Percentiles rank a stretch among this genome's conserved stretches.
Evolutionary conservation across 2,797 vertebrate species (phyloP).

Genomic region (Lagorchestes hirsutus): DNA sequence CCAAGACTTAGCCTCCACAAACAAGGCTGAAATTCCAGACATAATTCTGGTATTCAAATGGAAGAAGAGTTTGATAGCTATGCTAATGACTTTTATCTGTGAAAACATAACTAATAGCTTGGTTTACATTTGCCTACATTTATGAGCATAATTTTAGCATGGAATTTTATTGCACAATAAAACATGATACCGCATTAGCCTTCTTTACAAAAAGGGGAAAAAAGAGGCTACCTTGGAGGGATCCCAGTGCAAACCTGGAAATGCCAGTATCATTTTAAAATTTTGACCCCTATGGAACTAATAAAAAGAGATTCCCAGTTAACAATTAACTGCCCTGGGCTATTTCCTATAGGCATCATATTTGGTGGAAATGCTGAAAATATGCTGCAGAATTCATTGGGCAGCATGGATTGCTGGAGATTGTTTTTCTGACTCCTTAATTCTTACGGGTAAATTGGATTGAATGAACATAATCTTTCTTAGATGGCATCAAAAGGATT

Average conservation of each 20-base stretch:
- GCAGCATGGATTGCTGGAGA: conserved; percentile 77
- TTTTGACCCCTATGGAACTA: conserved; percentile 84
- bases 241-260: conserved; percentile 88
- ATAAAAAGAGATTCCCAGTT: conserved; percentile 77
- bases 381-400: conserved; percentile 78
- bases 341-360: conserved; percentile 81
- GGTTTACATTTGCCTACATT: conserved; percentile 91
- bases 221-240: conserved; percentile 86
- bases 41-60: conserved; percentile 90
- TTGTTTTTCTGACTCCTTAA: conserved; percentile 75
- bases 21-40: conserved; percentile 85
- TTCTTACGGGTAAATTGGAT: conserved; percentile 81
- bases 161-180: conserved; percentile 92
- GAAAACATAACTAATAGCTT: conserved; percentile 92
- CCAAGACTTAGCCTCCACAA: conserved; percentile 82
- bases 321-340: conserved; percentile 82
- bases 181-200: conserved; percentile 90
- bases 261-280: conserved; percentile 84
- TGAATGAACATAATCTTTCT: conserved; percentile 75
- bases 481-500: conserved; percentile 39
- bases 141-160: conserved; percentile 91
- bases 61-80: conserved; percentile 90
- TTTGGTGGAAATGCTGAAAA: conserved; percentile 80
- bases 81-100: conserved; percentile 92
- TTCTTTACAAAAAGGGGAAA: conserved; percentile 81